A percentile compares a stretch with the other conserved stretches of the same genome.
Evolutionary conservation across 2,797 vertebrate species (phyloP).

Genomic region (Distichodus sexfasciatus): DNA sequence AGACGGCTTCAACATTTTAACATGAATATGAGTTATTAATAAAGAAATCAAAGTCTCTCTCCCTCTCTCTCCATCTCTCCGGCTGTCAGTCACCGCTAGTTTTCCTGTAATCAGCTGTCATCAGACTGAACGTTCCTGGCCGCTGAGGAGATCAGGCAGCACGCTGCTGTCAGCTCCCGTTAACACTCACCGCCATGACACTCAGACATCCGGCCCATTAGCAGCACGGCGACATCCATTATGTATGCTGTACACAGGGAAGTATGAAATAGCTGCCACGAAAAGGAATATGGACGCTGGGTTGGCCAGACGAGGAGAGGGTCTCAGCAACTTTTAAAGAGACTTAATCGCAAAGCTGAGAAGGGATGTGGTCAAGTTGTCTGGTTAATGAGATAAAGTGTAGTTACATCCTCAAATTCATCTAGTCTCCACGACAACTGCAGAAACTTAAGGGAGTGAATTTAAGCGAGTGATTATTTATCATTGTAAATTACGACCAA

Average conservation of each 20-base stretch:
- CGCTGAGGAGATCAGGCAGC: conserved; percentile 67
- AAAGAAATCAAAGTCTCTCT: conserved; percentile 37
- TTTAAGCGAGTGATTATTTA: too few species aligned
- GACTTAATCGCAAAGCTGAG: neutral
- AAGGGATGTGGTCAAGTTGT: conserved; percentile 1
- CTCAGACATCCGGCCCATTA: conserved; percentile 36
- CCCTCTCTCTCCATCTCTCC: conserved; percentile 13
- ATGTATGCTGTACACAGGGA: conserved; percentile 38
- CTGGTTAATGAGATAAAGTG: too few species aligned
- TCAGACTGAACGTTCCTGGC: conserved; percentile 63
- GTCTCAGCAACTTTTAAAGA: too few species aligned
- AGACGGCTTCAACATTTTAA: neutral
- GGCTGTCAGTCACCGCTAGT: conserved; percentile 27
- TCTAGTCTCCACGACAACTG: too few species aligned
- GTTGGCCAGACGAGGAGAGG: neutral
- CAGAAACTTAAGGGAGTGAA: too few species aligned
- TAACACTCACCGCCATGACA: conserved; percentile 47
- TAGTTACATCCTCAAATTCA: too few species aligned
- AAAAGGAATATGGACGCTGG: conserved; percentile 1
- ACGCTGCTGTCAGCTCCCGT: conserved; percentile 71
- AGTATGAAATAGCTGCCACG: conserved; percentile 19
- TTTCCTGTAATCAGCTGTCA: conserved; percentile 39
- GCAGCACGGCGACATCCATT: conserved; percentile 40
- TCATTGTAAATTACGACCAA: too few species aligned
- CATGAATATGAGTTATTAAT: conserved; percentile 33